These are phyloP conservation scores for Xiphorhynchus erythropygius DNA, from an alignment of 2,797 vertebrate species.

Conservation along the genomic window DNA sequence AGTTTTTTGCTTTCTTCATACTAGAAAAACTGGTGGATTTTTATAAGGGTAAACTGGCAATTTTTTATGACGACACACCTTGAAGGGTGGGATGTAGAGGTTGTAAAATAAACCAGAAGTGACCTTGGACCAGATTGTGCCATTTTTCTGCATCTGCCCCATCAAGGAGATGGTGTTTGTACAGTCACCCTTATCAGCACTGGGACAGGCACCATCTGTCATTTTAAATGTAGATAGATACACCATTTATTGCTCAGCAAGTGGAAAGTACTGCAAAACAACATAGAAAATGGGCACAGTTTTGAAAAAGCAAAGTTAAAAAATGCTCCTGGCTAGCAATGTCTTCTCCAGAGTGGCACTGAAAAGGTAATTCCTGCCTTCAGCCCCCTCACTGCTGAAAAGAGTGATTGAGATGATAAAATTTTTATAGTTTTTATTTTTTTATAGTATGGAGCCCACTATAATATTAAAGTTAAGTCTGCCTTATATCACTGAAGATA, in stretches of 20 bases:
- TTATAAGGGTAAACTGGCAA: neutral
- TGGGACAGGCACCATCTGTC: conserved; percentile 36
- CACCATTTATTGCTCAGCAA: neutral
- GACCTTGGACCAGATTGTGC: neutral
- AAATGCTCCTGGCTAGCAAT: neutral
- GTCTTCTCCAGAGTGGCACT: neutral
- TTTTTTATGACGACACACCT: neutral
- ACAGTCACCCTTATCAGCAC: conserved; percentile 12
- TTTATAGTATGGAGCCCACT: neutral
- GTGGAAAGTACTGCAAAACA: neutral
- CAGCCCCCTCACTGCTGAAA: neutral
- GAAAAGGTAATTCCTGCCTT: neutral
- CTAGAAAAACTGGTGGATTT: neutral
- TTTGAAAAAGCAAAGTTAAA: neutral
- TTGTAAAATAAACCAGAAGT: neutral
- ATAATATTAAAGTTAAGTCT: neutral
- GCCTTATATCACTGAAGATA: neutral
- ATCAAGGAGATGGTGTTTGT: neutral
- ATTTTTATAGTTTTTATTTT: neutral
- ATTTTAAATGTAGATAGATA: conserved; percentile 29
- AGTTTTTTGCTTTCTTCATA: neutral
- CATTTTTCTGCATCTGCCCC: neutral
- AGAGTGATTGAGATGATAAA: neutral
- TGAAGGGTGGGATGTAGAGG: too few species aligned
- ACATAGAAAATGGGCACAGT: neutral